phyloP scores from a whole-genome alignment of 2,113 vertebrate genomes.

The Vulpes vulpes region DNA sequence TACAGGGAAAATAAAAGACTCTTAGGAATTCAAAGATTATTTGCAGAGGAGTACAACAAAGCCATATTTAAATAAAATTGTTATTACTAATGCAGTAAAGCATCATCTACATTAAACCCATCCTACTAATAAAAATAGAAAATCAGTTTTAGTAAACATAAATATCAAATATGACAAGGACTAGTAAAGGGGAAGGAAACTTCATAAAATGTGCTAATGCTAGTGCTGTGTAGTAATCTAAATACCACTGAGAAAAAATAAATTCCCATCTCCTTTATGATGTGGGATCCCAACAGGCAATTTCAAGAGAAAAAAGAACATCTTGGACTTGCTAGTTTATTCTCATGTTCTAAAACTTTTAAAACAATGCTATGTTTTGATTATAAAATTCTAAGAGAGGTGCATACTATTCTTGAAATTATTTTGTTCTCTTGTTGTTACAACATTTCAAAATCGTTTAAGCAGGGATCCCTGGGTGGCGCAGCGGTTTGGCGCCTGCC shows the following conservation, averaged over 20 bases:
- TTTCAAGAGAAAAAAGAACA: neutral
- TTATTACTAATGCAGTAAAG: constrained; percentile 59
- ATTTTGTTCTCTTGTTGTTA: neutral
- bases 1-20: constrained; percentile 78
- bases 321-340: neutral
- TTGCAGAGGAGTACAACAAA: constrained; percentile 65
- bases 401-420: neutral
- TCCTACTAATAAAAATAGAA: constrained; percentile 73
- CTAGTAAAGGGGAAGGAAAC: neutral
- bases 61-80: constrained; percentile 74
- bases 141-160: constrained; percentile 68
- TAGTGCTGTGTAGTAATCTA: constrained; percentile 10
- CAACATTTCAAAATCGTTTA: neutral
- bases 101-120: neutral
- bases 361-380: neutral
- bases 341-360: constrained; percentile 14
- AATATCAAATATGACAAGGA: constrained; percentile 64
- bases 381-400: neutral
- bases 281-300: neutral
- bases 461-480: too few relatives aligned
- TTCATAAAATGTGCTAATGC: constrained; percentile 50
- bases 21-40: constrained; percentile 76
- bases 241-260: constrained; percentile 6
- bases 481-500: too few relatives aligned
- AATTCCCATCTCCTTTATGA: neutral